Evolutionary conservation across 2,113 vertebrate species (phyloP).

Genomic region (Hyaena hyaena): DNA sequence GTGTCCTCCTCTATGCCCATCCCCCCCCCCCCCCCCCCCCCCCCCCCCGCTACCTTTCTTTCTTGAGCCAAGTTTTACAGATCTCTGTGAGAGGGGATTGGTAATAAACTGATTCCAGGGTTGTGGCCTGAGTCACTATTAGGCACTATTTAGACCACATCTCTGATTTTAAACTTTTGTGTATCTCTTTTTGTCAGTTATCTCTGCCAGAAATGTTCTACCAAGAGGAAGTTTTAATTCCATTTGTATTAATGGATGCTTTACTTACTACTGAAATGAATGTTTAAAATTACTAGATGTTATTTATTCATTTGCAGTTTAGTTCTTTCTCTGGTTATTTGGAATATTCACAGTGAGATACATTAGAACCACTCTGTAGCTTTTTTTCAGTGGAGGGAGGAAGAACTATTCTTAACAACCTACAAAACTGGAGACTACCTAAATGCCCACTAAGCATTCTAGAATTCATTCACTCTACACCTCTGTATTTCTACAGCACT

Average conservation of each 20-base stretch:
- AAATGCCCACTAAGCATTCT: neutral
- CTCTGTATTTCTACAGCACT: neutral
- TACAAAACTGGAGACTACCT: neutral
- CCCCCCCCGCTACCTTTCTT: neutral
- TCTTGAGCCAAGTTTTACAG: neutral
- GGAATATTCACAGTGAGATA: neutral
- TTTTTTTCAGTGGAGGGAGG: neutral
- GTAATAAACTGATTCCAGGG: constrained; percentile 23
- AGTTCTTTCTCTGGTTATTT: constrained; percentile 16
- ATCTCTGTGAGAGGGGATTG: neutral
- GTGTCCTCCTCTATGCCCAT: too few species aligned
- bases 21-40: too few species aligned
- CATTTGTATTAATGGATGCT: constrained; percentile 50
- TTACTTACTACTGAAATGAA: constrained; percentile 41
- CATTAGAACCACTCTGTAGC: neutral
- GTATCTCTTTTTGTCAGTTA: neutral
- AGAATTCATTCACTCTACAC: neutral
- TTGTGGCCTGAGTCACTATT: neutral
- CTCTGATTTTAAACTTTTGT: constrained; percentile 8
- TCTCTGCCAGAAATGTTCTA: neutral
- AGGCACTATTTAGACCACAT: neutral
- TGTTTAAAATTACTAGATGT: constrained; percentile 31
- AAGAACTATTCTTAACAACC: constrained; percentile 18
- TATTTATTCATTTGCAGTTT: constrained; percentile 18
- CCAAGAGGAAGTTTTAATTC: constrained; percentile 14